These are phyloP conservation scores for Callyntrura sp. DNA, from an alignment of 2,888 invertebrate genomes.

Conservation along the genomic window DNA sequence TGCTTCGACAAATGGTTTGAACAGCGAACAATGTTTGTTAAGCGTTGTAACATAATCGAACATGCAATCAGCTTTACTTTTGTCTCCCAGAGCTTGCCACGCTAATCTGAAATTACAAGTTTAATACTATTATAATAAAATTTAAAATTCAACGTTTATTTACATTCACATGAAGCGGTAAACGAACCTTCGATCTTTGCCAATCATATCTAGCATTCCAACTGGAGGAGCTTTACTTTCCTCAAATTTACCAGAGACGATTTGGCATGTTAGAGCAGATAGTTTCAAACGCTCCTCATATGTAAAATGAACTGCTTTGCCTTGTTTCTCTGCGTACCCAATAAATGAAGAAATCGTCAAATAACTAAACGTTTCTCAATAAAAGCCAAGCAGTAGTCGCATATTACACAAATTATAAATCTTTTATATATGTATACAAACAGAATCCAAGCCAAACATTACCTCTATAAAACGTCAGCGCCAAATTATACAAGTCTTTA, in stretches of 20 bases:
- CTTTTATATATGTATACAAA: no score
- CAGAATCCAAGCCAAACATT: no score
- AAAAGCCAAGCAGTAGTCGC: no score
- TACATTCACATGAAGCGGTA: neutral
- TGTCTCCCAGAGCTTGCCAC: conserved; percentile 96
- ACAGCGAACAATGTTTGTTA: conserved; percentile 94
- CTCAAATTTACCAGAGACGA: conserved; percentile 93
- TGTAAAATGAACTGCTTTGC: conserved; percentile 97
- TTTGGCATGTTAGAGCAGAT: conserved; percentile 97
- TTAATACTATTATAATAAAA: neutral
- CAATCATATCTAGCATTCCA: conserved; percentile 98
- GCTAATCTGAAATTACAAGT: conserved; percentile 88
- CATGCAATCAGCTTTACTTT: conserved; percentile 95
- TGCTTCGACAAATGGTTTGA: conserved; percentile 96
- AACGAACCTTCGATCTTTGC: conserved; percentile 92
- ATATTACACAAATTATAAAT: no score
- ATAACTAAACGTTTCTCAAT: no score
- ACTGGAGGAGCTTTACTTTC: conserved; percentile 91
- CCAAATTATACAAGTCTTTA: conserved; percentile 94
- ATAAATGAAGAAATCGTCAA: neutral
- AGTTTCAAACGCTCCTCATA: conserved; percentile 97
- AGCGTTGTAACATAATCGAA: conserved; percentile 95
- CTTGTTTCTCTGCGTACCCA: conserved; percentile 93
- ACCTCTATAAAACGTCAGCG: conserved; percentile 98
- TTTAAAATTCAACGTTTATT: neutral